Conservation (phyloP, 2,888 invertebrate species). For the Smittia aterrima region DNA sequence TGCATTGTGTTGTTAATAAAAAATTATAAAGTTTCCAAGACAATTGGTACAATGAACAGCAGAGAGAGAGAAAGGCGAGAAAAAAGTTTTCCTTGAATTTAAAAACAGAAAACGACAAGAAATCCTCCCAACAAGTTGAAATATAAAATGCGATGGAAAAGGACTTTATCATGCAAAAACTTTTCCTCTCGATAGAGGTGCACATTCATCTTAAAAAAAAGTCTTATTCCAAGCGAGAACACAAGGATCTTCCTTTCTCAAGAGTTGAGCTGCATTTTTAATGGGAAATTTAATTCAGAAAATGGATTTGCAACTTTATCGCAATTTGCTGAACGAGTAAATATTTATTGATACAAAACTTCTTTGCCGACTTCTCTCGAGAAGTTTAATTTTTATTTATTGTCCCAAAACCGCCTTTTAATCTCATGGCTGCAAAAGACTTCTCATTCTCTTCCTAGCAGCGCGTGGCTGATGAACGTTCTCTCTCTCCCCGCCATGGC, state of each 20-base stretch:
- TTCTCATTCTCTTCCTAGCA: neutral
- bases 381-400: constrained; percentile 33
- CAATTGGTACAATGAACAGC: constrained; percentile 17
- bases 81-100: no score
- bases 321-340: no score
- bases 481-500: neutral
- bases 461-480: neutral
- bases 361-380: no score
- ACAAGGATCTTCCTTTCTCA: neutral
- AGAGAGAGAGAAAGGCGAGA: neutral
- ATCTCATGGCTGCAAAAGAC: constrained; percentile 28
- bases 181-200: neutral
- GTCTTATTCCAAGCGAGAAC: neutral
- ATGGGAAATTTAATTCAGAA: constrained; percentile 35
- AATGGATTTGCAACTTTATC: constrained; percentile 24
- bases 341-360: no score
- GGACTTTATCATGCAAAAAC: constrained; percentile 35
- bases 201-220: neutral
- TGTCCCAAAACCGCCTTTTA: constrained; percentile 37
- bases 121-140: constrained; percentile 26
- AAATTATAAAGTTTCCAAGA: constrained; percentile 22
- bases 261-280: constrained; percentile 30
- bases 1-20: constrained; percentile 25
- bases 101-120: neutral
- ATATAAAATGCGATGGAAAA: constrained; percentile 30